Evolutionary conservation across 2,888 invertebrate genomes (phyloP).

Genomic region (Trimorus sp.): DNA sequence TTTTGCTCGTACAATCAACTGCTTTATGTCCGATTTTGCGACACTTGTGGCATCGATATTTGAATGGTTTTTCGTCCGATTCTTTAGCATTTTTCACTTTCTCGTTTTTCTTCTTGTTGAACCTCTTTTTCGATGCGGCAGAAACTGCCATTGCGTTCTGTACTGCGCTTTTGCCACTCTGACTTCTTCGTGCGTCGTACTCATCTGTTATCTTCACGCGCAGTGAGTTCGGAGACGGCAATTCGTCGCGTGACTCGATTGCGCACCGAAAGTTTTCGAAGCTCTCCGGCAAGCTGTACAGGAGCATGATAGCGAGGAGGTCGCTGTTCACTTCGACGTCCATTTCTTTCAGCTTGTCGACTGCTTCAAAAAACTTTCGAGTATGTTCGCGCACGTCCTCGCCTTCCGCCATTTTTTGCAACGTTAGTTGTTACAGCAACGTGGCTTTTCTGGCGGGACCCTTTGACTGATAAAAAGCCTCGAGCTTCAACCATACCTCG

Average conservation of each 20-base stretch:
- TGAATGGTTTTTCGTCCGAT: background rate
- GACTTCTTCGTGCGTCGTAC: background rate
- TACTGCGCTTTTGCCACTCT: background rate
- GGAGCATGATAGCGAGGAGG: background rate
- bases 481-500: too few species aligned
- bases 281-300: background rate
- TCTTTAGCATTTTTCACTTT: too few species aligned
- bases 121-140: too few species aligned
- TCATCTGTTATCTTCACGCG: background rate
- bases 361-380: background rate
- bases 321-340: background rate
- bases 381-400: background rate
- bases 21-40: background rate
- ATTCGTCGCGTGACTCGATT: background rate
- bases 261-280: background rate
- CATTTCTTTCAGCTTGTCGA: background rate
- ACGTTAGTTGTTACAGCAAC: too few species aligned
- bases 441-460: too few species aligned
- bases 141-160: too few species aligned
- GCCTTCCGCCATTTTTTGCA: too few species aligned
- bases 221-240: background rate
- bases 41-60: background rate
- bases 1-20: too few species aligned
- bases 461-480: too few species aligned
- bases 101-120: too few species aligned